phyloP scores from a whole-genome alignment of 2,113 vertebrate genomes.

The Ailuropoda melanoleuca region DNA sequence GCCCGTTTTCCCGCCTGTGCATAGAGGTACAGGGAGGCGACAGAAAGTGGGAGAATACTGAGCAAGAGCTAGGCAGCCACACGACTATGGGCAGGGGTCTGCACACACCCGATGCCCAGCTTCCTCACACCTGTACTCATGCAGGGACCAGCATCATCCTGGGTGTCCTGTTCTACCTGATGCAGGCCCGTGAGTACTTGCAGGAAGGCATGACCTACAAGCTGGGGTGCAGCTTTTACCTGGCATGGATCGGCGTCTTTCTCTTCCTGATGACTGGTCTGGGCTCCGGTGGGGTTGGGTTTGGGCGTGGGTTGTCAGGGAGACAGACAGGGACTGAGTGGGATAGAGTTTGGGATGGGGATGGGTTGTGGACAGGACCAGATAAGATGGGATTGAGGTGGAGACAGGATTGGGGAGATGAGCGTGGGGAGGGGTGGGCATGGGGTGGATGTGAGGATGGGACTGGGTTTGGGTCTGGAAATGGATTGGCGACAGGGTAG shows the following conservation, averaged over 20 bases:
- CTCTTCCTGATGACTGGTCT: conserved; percentile 58
- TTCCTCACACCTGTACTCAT: neutral
- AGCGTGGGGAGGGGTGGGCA: neutral
- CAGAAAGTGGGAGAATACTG: neutral
- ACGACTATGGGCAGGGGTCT: neutral
- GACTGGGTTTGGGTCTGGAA: neutral
- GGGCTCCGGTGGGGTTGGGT: neutral
- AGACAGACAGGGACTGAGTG: neutral
- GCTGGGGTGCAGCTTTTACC: conserved; percentile 68
- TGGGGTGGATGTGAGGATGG: too few species aligned
- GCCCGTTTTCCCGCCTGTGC: too few species aligned
- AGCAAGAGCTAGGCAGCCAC: neutral
- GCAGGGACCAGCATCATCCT: conserved; percentile 49
- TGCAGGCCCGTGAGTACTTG: conserved; percentile 47
- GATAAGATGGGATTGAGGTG: neutral
- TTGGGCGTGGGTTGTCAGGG: neutral
- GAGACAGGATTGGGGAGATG: neutral
- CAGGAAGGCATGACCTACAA: conserved; percentile 72
- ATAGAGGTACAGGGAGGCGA: neutral
- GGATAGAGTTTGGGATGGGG: neutral
- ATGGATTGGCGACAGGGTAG: neutral
- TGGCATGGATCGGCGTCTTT: conserved; percentile 61
- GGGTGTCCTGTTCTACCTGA: conserved; percentile 68
- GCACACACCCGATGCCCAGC: neutral
- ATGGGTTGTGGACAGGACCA: neutral